Base-by-base conservation (phyloP, 2,888 invertebrate species). In the Tinea trinotella region DNA sequence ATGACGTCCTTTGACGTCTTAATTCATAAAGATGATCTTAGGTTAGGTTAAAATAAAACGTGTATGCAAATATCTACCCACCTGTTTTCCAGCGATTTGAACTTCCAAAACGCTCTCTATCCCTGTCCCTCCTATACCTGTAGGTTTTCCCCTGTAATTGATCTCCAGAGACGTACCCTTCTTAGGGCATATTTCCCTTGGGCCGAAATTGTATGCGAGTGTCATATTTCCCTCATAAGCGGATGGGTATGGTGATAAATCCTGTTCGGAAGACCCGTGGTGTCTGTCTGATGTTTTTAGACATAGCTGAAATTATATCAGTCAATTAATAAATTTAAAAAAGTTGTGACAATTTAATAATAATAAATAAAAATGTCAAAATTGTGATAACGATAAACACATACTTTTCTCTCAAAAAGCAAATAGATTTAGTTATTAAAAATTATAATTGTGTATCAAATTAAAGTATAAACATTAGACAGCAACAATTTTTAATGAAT, bases 191-290 rank as follows among this genome's bases (percentile, higher is more conserved):
- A 61, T 58, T n/a, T 60, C 60, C 46, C 17, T 64, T 63, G 17
- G 6, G 6, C 19, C 46, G 3, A 18, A 19, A 10, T 19, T 10
- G 54, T 64, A 75, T 0, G 63, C 64, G 20, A 79, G 12, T 1
- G 63, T 61, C 0, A 76, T 55, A 4, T 67, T 59, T 0, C 81
- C 80, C 49, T 76, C 71, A 56, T 76, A 79, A 0, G 70, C 61
- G 0, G 75, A 67, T 4, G 81, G 78, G 0, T 66, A 60, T 0
- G 65, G 59, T 1, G 74, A 64, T 0, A 79, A 63, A 19, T 79
- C 79, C 46, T 74, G 71, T 24, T 76, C 70, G 6, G 67, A 65
- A 0, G 70, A 58, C 10, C 62, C 68, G 50, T 63, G 72, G 52
- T 68, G 71, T 1, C 68, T 64, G 24, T 71, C 76, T 55, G 67